Evolutionary conservation across 2,113 vertebrate genomes (phyloP).

Genomic region (Rhabdomys dilectus): DNA sequence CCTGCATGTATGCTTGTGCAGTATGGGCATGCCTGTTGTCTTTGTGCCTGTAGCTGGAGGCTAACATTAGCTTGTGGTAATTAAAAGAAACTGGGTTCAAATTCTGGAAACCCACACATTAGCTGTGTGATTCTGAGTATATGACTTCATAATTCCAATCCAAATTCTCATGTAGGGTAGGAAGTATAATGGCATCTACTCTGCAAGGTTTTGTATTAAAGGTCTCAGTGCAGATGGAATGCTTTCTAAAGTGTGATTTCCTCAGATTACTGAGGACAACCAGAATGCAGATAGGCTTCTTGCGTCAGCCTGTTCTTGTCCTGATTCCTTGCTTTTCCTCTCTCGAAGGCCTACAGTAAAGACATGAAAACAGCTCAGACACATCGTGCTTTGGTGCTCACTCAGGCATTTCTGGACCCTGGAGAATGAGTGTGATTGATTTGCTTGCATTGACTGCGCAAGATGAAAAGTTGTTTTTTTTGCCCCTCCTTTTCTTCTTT

Average conservation of each 20-base stretch:
- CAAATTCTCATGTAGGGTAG: neutral
- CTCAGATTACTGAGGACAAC: neutral
- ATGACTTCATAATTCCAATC: neutral
- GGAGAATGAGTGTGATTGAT: slow-evolving; percentile 78
- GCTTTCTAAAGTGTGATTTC: neutral
- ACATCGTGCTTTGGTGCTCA: slow-evolving; percentile 30
- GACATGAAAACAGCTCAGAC: neutral
- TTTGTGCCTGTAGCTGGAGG: neutral
- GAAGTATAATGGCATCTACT: neutral
- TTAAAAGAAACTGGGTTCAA: neutral
- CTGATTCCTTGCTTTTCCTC: neutral
- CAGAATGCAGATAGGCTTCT: neutral
- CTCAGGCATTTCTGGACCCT: slow-evolving; percentile 33
- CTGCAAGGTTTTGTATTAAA: neutral
- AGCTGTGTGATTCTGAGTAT: neutral
- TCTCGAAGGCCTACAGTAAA: neutral
- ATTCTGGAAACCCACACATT: neutral
- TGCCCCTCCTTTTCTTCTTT: slow-evolving; percentile 5
- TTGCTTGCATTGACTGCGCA: slow-evolving; percentile 57
- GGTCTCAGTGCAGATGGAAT: neutral
- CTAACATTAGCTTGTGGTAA: neutral
- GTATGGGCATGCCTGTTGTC: neutral
- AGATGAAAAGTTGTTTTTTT: slow-evolving; percentile 64
- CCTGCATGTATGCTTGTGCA: neutral
- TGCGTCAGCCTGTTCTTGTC: neutral